Percentiles rank a stretch among this genome's conserved stretches.
Evolutionary conservation across 2,113 vertebrate genomes (phyloP).

Genomic region (Antigone vipio): DNA sequence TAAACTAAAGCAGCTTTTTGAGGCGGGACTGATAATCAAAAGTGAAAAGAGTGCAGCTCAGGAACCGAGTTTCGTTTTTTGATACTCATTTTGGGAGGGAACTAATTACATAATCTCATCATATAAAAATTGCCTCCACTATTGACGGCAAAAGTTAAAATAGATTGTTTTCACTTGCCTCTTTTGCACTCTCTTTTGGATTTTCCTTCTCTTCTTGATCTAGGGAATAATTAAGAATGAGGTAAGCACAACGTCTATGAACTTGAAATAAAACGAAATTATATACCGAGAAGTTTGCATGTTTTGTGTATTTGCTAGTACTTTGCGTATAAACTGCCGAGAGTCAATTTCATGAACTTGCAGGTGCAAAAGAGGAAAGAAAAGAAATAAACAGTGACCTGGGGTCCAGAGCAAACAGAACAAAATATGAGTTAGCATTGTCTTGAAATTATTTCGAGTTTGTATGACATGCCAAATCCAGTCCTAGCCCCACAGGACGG

Average conservation of each 20-base stretch:
- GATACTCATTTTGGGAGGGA: not conserved
- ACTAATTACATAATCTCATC: not conserved
- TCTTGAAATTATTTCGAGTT: not conserved
- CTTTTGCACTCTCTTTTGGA: slow-evolving; percentile 60
- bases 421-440: not conserved
- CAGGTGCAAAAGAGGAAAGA: slow-evolving; percentile 45
- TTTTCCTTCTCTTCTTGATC: slow-evolving; percentile 74
- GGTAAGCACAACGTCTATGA: not conserved
- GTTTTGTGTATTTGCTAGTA: not conserved
- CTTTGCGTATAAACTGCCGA: not conserved
- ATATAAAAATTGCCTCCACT: not conserved
- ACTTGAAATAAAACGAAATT: not conserved
- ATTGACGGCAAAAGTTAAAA: slow-evolving; percentile 15
- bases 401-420: not conserved
- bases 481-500: not conserved
- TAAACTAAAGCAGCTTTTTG: not conserved
- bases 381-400: not conserved
- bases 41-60: not conserved
- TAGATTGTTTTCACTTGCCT: slow-evolving; percentile 70
- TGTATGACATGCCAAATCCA: not conserved
- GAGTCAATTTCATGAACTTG: not conserved
- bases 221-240: slow-evolving; percentile 67
- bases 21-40: not conserved
- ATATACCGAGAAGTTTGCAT: not conserved
- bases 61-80: not conserved